Conservation (phyloP, 1,140 invertebrate genomes). For the Brachionus asplanchnoidis region DNA sequence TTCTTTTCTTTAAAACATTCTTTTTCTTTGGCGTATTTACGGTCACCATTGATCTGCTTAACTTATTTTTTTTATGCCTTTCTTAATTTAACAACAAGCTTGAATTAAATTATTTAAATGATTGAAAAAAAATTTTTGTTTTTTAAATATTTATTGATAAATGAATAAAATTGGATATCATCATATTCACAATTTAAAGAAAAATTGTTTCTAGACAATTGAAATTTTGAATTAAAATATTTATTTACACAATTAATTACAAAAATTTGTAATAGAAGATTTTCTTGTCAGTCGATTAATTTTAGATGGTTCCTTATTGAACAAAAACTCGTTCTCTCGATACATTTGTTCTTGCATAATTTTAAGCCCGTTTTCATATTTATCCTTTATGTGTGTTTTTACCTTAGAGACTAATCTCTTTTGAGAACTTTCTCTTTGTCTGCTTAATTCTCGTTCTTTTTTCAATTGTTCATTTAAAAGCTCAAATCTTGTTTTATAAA, state of each 20-base stretch:
- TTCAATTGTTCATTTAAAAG: conserved; percentile 5
- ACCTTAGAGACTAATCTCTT: conserved; percentile 50
- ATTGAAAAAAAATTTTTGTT: too few relatives aligned
- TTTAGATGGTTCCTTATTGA: background rate
- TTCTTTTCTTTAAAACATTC: too few relatives aligned
- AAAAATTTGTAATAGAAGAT: conserved; percentile 1
- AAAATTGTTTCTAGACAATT: background rate
- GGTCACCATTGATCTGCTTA: too few relatives aligned
- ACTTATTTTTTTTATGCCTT: too few relatives aligned
- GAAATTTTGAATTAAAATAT: background rate
- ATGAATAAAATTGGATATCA: too few relatives aligned
- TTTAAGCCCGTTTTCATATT: conserved; percentile 54
- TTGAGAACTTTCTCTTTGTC: background rate
- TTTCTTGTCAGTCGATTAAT: background rate
- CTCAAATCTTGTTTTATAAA: conserved; percentile 27
- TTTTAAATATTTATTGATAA: too few relatives aligned
- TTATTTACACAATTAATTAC: background rate
- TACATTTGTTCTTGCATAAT: conserved; percentile 52
- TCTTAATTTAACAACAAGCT: too few relatives aligned
- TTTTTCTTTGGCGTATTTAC: too few relatives aligned
- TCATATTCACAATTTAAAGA: too few relatives aligned
- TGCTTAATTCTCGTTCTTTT: background rate
- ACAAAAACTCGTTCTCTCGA: conserved; percentile 51
- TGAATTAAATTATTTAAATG: too few relatives aligned
- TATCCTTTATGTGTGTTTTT: conserved; percentile 53